phyloP scores from a whole-genome alignment of 2,888 invertebrate genomes.

The Ariolimax columbianus region DNA sequence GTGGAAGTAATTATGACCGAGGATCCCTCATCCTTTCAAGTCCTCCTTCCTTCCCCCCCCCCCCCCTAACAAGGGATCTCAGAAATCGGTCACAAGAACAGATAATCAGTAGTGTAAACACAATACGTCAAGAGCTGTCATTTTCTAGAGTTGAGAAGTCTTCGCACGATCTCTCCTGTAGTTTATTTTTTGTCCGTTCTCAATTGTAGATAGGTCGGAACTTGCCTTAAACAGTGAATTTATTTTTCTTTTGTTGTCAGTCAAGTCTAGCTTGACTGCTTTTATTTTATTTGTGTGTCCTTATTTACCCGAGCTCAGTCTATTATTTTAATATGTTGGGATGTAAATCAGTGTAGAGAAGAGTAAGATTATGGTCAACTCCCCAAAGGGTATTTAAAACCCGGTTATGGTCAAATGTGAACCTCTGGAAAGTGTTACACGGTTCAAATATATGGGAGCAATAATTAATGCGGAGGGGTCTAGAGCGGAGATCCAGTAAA shows the following conservation, averaged over 20 bases:
- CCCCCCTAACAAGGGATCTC: not conserved
- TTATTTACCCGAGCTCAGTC: no score
- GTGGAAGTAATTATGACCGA: slow-evolving; percentile 4
- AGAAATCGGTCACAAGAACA: not conserved
- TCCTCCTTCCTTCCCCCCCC: not conserved
- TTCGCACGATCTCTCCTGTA: not conserved
- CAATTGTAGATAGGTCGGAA: not conserved
- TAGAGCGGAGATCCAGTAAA: no score
- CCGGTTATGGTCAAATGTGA: no score
- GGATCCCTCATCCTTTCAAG: not conserved
- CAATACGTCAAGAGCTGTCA: slow-evolving; percentile 21
- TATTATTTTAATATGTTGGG: no score
- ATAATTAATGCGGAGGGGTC: no score
- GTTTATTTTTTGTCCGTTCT: not conserved
- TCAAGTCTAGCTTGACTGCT: no score
- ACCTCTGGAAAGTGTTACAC: no score
- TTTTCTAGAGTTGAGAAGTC: not conserved
- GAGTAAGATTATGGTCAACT: no score
- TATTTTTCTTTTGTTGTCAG: not conserved
- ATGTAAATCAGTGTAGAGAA: no score
- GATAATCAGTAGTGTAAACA: slow-evolving; percentile 29
- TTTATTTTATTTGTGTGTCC: no score
- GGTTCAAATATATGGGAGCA: no score
- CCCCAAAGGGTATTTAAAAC: no score
- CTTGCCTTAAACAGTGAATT: not conserved